Evolutionary conservation across 1,140 invertebrate species (phyloP), one percentile per base, ranked within the genome.

Genomic region (Pachypsylla venusta): DNA sequence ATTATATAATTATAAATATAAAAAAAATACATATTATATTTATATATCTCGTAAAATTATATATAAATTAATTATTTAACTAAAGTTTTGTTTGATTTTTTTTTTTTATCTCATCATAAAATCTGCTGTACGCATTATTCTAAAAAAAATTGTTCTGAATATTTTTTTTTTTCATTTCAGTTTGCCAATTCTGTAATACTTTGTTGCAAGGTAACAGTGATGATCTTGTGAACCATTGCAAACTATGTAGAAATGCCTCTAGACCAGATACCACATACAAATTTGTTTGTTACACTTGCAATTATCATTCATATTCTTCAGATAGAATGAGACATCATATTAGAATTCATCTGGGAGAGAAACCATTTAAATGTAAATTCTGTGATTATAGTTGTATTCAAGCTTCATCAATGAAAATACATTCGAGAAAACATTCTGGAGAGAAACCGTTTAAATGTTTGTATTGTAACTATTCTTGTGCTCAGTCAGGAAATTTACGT

Each of bases 241-340:
- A 48, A 48, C 4, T 3, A 4, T 48, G 42, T 48, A n/a, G n/a
- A 5, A 4, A 4, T 5, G 42, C 42, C 7, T 4, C 42, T 7
- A 48, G 42, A 48, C 42, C 42, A 48, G 42, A 48, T 48, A 5
- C 22, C n/a, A 5, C 16, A n/a, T 48, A 48, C 22, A 48, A n/a
- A 48, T 48, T 5, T 48, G 42, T 48, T 62, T 79, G 83, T 64
- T 73, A 72, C 0, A 76, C 78, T 35, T 89, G 86, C 66, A 75
- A 77, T 5, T 87, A 87, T 68, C 74, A 81, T 0, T 87, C 85
- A 68, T 83, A 80, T 1, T 84, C 85, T 64, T 79, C 81, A 3
- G 73, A 73, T 16, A 74, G 75, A 0, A 58, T 78, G 5, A 74
- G 72, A 7, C 74, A 74, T n/a, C 76, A 78, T 60, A 61, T 75